Evolutionary conservation across 2,888 invertebrate genomes (phyloP), one percentile per base, ranked within the genome.

Genomic region (Ptychoptera contaminata): DNA sequence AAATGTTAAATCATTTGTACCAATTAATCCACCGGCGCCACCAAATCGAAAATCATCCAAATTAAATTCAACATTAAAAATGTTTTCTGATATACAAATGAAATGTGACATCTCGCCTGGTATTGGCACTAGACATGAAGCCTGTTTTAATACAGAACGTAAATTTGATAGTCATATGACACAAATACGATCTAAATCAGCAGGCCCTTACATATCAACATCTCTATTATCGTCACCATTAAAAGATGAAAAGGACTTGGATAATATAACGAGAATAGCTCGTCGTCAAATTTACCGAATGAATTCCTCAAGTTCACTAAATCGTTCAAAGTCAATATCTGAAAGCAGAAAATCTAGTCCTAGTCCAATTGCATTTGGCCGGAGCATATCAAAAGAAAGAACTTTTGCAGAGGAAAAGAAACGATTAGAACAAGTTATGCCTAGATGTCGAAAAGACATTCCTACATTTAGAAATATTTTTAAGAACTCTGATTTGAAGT

Each of bases 1-100:
- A 60, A 68, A 69, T 44, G 67, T 73, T 44, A 74, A 77, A 44
- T 76, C 77, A 31, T 66, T 71, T 53, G 61, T 71, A 46, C 65
- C 65, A 45, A 56, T 69, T 37, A 63, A 67, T 54, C 77, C 82
- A 12, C 82, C 85, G 1, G 79, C 80, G 2, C 79, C 83, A 11
- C 87, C 87, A 0, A 71, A 77, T 58, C 73, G 87, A 52, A 73
- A 75, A 50, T 86, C 86, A 1, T 86, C 86, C 0, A 76, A 74
- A 54, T 56, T 55, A 1, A 84, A 77, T 55, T 73, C 74, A 46
- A 80, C 82, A 2, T 65, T 84, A 9, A 71, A 74, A 56, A 60
- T 82, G 40, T 74, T 79, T 37, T 73, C 77, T 1, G 71, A 50
- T 16, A 43, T 51, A 3, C 49, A 50, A n/a, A 42, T 42, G 31